phyloP scores from a whole-genome alignment of 30 jellyfish, hydroid and myxozoan genomes.

The Hydra vulgaris region DNA sequence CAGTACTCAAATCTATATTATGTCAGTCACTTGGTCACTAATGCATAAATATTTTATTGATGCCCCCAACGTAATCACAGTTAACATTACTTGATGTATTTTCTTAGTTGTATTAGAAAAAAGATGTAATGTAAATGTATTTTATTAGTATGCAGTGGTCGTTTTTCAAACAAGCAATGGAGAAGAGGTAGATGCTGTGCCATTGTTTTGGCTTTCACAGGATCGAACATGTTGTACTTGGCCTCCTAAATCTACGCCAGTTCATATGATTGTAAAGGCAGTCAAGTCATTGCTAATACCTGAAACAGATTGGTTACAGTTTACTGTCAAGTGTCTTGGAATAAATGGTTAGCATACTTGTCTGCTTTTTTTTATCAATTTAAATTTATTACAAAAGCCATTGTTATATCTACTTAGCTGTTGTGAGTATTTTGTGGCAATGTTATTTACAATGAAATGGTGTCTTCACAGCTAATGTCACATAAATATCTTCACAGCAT shows the following conservation, averaged over 20 bases:
- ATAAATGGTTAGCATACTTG: background rate
- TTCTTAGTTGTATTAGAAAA: background rate
- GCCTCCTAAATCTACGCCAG: background rate
- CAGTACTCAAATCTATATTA: too few relatives aligned
- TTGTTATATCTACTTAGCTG: background rate
- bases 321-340: background rate
- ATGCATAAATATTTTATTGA: too few relatives aligned
- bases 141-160: background rate
- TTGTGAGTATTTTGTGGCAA: background rate
- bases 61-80: too few relatives aligned
- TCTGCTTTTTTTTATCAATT: background rate
- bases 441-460: background rate
- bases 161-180: background rate
- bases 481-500: background rate
- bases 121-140: background rate
- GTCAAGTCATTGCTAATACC: background rate
- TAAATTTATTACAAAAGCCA: background rate
- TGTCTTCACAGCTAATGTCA: background rate
- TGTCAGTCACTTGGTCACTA: too few relatives aligned
- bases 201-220: background rate
- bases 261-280: background rate
- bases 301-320: background rate
- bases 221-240: background rate
- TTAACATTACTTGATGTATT: background rate
- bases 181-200: background rate